A percentile compares a stretch with the other conserved stretches of the same genome.
Evolutionary conservation across 2,113 vertebrate genomes (phyloP).

Genomic region (Ptychochromis oligacanthus): DNA sequence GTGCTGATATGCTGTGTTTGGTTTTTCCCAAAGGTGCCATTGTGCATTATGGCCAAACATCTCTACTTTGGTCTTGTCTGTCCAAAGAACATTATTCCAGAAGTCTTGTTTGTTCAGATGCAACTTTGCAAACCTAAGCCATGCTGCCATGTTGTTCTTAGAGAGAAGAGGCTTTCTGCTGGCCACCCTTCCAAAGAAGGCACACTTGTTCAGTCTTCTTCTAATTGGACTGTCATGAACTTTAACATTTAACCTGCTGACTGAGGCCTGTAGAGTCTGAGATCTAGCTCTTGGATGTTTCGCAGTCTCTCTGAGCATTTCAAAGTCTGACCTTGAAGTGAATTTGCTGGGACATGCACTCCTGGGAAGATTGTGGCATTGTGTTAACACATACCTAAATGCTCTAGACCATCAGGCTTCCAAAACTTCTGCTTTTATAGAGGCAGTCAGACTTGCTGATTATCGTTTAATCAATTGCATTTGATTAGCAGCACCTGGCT

Average conservation of each 20-base stretch:
- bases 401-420: too few relatives aligned
- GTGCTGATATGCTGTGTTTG: too few relatives aligned
- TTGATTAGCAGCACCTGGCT: neutral
- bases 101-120: neutral
- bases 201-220: too few relatives aligned
- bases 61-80: neutral
- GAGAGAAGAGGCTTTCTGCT: too few relatives aligned
- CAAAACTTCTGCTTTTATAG: neutral
- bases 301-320: neutral
- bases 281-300: neutral
- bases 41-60: neutral
- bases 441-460: neutral
- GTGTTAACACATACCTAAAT: neutral
- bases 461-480: neutral
- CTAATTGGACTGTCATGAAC: too few relatives aligned
- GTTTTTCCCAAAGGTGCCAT: too few relatives aligned
- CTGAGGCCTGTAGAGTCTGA: neutral
- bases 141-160: too few relatives aligned
- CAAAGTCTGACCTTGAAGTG: neutral
- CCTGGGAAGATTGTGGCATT: neutral
- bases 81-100: neutral
- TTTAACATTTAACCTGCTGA: neutral
- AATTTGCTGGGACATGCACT: neutral
- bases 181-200: too few relatives aligned
- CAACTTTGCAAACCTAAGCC: too few relatives aligned